phyloP scores from a whole-genome alignment of 2,113 vertebrate species.

The Erythrolamprus reginae region DNA sequence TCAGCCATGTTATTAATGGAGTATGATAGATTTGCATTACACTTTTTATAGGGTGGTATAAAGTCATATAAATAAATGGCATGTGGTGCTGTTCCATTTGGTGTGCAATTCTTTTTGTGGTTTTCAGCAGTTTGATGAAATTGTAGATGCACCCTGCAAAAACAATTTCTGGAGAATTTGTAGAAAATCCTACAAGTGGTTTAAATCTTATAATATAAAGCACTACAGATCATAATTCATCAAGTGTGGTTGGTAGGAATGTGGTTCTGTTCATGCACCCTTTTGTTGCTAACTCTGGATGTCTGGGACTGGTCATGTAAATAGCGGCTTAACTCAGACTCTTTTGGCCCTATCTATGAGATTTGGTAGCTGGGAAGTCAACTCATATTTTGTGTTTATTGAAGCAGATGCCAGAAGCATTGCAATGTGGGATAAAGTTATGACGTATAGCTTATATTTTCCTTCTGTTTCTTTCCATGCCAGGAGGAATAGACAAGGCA shows the following conservation, averaged over 20 bases:
- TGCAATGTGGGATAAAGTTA: background rate
- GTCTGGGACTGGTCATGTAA: background rate
- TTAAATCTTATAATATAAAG: background rate
- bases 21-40: background rate
- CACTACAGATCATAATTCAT: background rate
- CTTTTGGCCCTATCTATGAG: background rate
- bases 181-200: background rate
- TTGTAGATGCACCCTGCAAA: background rate
- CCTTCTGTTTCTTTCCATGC: conserved; percentile 37
- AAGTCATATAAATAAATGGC: background rate
- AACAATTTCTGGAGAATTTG: background rate
- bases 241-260: background rate
- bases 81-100: background rate
- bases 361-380: background rate
- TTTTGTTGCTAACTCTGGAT: background rate
- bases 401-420: no score
- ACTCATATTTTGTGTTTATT: background rate
- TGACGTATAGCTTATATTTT: background rate
- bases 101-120: background rate
- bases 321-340: background rate
- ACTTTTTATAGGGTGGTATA: background rate
- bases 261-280: background rate
- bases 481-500: conserved; percentile 72
- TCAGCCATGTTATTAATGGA: background rate
- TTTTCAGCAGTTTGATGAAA: background rate